Conservation (phyloP, 2,113 vertebrate genomes). For the Indicator indicator region DNA sequence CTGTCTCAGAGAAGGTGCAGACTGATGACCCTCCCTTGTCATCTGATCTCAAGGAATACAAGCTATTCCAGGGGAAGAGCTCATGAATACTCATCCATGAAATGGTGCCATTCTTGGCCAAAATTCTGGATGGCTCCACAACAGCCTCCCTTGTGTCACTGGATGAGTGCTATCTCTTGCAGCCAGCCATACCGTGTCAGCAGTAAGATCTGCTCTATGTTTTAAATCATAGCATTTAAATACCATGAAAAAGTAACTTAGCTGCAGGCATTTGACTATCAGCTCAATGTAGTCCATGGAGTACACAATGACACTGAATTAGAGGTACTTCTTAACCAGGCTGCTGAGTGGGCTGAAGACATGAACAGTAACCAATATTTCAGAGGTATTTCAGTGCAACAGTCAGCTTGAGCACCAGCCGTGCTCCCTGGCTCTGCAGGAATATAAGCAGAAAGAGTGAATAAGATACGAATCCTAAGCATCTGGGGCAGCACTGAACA, state of each 20-base stretch:
- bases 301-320: neutral
- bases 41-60: neutral
- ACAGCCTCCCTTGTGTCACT: neutral
- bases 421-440: neutral
- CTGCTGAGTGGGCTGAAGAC: neutral
- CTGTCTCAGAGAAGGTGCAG: neutral
- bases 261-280: conserved; percentile 55
- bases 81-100: neutral
- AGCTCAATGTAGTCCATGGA: conserved; percentile 14
- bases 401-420: neutral
- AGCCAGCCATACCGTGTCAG: neutral
- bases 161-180: neutral
- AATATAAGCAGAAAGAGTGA: neutral
- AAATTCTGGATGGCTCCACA: neutral
- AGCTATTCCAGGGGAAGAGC: neutral
- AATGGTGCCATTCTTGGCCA: neutral
- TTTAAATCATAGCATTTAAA: neutral
- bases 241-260: neutral
- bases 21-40: neutral
- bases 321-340: neutral
- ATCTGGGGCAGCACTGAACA: neutral
- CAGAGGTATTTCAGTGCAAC: neutral
- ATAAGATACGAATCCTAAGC: neutral
- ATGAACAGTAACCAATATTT: neutral
- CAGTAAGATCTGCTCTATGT: neutral